phyloP scores from a whole-genome alignment of 2,888 invertebrate genomes.

The Xiphydria camelus region DNA sequence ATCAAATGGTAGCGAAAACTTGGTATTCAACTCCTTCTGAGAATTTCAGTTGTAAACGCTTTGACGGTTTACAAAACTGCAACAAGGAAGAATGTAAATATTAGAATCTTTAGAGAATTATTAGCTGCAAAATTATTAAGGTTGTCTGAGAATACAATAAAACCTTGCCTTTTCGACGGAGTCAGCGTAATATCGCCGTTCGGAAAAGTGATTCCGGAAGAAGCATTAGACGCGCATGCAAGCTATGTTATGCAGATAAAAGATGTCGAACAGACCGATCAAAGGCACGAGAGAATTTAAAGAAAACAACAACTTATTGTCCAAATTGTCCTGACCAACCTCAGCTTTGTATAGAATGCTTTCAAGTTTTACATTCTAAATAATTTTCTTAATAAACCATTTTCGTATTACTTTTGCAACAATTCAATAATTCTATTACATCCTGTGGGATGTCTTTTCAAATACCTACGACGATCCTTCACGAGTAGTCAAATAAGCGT shows the following conservation, averaged over 20 bases:
- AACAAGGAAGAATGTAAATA: conserved; percentile 14
- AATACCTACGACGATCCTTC: neutral
- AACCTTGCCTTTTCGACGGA: conserved; percentile 9
- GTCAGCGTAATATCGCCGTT: conserved; percentile 13
- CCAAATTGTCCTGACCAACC: conserved; percentile 8
- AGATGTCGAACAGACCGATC: conserved; percentile 2
- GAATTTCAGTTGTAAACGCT: conserved; percentile 11
- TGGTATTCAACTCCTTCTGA: conserved; percentile 14
- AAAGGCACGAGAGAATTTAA: conserved; percentile 5
- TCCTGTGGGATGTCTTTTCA: conserved; percentile 1
- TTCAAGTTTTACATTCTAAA: conserved; percentile 7
- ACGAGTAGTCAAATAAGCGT: too few relatives aligned
- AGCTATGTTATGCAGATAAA: conserved; percentile 6
- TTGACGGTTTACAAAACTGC: conserved; percentile 18
- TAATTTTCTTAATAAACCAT: conserved; percentile 13
- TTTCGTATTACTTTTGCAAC: conserved; percentile 8
- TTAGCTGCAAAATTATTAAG: conserved; percentile 15
- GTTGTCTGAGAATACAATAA: conserved; percentile 11
- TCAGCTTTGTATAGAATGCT: conserved; percentile 10
- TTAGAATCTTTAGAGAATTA: conserved; percentile 15
- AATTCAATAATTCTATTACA: conserved; percentile 4
- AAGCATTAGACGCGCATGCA: conserved; percentile 15
- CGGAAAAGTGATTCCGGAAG: conserved; percentile 12
- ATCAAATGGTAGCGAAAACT: conserved; percentile 17
- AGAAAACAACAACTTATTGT: conserved; percentile 4